phyloP scores from a whole-genome alignment of 2,113 vertebrate genomes.

The Cathartes aura region DNA sequence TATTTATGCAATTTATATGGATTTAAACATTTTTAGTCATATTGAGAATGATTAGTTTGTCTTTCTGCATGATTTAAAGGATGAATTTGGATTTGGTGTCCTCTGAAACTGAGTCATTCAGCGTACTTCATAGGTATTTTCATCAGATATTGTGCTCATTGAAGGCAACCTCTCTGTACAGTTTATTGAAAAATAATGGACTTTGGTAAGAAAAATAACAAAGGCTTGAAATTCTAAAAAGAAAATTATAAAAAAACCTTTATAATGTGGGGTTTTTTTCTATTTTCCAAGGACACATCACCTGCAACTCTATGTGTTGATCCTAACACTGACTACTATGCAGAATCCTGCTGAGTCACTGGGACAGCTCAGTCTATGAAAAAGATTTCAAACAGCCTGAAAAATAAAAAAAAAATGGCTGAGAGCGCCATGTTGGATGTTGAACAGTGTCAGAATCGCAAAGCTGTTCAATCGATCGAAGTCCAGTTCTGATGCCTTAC shows the following conservation, averaged over 20 bases:
- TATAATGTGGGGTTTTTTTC: neutral
- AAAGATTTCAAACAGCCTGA: neutral
- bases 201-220: neutral
- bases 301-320: neutral
- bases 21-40: neutral
- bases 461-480: neutral
- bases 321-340: neutral
- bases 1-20: neutral
- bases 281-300: neutral
- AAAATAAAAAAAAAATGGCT: neutral
- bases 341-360: neutral
- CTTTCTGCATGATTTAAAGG: neutral
- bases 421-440: neutral
- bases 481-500: neutral
- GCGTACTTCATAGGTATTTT: neutral
- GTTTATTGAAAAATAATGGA: neutral
- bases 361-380: neutral
- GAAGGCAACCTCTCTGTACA: neutral
- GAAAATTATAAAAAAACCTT: neutral
- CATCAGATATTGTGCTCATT: neutral
- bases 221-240: neutral
- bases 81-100: neutral
- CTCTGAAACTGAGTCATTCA: neutral
- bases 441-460: neutral
- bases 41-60: neutral